Conservation (phyloP, 2,113 vertebrate genomes). For the Lophotis ruficrista region DNA sequence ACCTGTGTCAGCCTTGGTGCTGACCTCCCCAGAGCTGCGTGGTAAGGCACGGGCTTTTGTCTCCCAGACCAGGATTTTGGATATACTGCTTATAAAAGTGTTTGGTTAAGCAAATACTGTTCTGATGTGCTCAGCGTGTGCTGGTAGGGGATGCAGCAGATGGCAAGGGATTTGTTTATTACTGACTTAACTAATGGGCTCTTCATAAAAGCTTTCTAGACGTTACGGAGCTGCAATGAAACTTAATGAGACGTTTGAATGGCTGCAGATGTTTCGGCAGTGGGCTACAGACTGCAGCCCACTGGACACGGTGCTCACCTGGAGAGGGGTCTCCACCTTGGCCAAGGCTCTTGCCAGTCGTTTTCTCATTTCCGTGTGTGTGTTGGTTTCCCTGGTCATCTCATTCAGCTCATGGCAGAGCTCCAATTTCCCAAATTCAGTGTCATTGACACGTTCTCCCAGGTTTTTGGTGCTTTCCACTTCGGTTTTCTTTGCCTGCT, state of each 20-base stretch:
- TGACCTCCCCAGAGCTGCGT: neutral
- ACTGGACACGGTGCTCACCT: constrained; percentile 73
- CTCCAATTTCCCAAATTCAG: constrained; percentile 91
- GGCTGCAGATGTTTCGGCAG: neutral
- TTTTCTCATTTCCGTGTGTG: constrained; percentile 82
- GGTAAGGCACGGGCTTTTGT: neutral
- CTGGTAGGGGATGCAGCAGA: neutral
- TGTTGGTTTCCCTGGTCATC: constrained; percentile 88
- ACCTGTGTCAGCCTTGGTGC: neutral
- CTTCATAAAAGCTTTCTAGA: neutral
- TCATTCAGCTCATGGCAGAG: constrained; percentile 87
- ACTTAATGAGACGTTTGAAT: neutral
- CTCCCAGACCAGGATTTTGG: neutral
- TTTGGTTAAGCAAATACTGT: neutral
- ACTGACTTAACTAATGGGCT: neutral
- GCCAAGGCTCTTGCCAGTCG: constrained; percentile 88
- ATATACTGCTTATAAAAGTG: neutral
- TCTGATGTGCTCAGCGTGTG: neutral
- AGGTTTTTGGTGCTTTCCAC: constrained; percentile 84
- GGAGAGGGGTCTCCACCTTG: constrained; percentile 87
- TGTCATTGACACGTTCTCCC: constrained; percentile 86
- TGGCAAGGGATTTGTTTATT: neutral
- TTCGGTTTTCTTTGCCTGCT: constrained; percentile 83
- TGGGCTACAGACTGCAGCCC: neutral
- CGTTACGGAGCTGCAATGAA: neutral